Percentiles rank a stretch among this genome's conserved stretches.
phyloP scores from a whole-genome alignment of 2,888 invertebrate species.

The Heteromyza rotundicornis region DNA sequence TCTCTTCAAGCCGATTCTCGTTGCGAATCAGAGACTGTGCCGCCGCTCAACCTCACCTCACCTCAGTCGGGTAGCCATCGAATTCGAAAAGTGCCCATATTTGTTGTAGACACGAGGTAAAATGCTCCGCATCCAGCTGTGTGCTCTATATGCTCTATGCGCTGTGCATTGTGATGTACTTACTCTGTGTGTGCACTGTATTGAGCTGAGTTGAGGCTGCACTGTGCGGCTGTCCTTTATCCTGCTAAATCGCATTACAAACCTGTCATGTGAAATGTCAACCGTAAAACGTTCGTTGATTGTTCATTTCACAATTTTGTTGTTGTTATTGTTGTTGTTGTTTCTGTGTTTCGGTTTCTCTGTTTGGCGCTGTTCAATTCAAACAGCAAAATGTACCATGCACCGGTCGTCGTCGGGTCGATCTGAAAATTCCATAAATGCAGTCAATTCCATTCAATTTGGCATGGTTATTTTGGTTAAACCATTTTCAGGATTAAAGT shows the following conservation, averaged over 20 bases:
- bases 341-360: conserved; percentile 7
- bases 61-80: background rate
- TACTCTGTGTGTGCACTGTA: background rate
- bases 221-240: conserved; percentile 50
- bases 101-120: background rate
- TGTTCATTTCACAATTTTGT: conserved; percentile 56
- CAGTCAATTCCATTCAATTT: conserved; percentile 36
- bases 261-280: conserved; percentile 59
- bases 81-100: background rate
- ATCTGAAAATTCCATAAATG: conserved; percentile 25
- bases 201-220: conserved; percentile 5
- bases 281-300: conserved; percentile 56
- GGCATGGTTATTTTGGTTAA: conserved; percentile 26
- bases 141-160: conserved; percentile 4
- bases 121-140: background rate
- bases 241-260: conserved; percentile 56
- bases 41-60: too few species aligned
- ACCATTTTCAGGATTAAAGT: conserved; percentile 31
- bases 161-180: background rate
- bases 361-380: background rate
- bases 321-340: conserved; percentile 13
- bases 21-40: too few species aligned
- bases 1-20: conserved; percentile 43
- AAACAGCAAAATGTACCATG: conserved; percentile 6
- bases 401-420: background rate